These are phyloP conservation scores for Epinephelus fuscoguttatus DNA, from an alignment of 2,113 vertebrate species.

Conservation along the genomic window DNA sequence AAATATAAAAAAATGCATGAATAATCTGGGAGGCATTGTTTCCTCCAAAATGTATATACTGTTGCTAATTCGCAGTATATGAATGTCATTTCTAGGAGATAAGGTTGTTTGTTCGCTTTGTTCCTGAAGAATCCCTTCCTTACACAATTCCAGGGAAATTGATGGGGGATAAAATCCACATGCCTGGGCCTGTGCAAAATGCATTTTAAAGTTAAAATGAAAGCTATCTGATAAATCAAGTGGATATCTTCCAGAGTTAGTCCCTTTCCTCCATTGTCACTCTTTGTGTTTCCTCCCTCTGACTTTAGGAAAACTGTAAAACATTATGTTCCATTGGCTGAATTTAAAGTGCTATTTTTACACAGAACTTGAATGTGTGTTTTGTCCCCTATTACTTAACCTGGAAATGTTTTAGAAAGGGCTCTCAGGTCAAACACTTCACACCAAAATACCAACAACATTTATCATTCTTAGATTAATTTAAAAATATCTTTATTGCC, in stretches of 20 bases:
- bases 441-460: neutral
- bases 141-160: neutral
- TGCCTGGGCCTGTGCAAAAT: neutral
- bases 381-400: neutral
- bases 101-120: neutral
- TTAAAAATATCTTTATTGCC: neutral
- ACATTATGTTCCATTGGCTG: too few relatives aligned
- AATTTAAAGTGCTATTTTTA: too few relatives aligned
- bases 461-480: too few relatives aligned
- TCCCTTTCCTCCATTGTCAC: neutral
- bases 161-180: neutral
- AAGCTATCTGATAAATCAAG: neutral
- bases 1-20: too few relatives aligned
- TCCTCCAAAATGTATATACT: too few relatives aligned
- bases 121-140: neutral
- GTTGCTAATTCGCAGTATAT: neutral
- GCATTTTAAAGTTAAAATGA: neutral
- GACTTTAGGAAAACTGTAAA: neutral
- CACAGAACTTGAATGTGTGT: too few relatives aligned
- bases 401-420: neutral
- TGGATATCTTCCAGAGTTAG: neutral
- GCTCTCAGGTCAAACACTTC: neutral
- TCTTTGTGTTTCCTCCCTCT: neutral
- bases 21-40: too few relatives aligned
- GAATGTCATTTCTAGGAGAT: neutral